Conservation (phyloP, 2,888 invertebrate genomes). For the Dolichopus griseipennis region DNA sequence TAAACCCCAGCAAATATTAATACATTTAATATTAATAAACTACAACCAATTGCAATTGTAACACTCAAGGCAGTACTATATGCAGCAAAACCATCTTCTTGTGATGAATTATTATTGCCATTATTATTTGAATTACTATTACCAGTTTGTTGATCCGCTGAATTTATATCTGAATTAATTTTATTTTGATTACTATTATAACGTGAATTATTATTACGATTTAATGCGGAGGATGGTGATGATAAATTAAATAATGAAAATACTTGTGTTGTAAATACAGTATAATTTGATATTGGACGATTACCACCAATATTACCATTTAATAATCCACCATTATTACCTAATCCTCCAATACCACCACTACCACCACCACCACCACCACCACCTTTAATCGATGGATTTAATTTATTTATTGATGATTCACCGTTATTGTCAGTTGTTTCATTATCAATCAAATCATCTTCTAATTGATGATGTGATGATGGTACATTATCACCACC, state of each 20-base stretch:
- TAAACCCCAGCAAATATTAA: conserved; percentile 91
- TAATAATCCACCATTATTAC: conserved; percentile 14
- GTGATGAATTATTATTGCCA: conserved; percentile 39
- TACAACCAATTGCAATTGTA: conserved; percentile 90
- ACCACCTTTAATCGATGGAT: conserved; percentile 37
- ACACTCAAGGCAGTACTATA: conserved; percentile 87
- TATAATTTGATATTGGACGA: conserved; percentile 25
- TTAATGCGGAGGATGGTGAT: conserved; percentile 39
- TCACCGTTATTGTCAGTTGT: conserved; percentile 48
- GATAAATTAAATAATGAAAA: conserved; percentile 42
- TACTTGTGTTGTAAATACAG: conserved; percentile 42
- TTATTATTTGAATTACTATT: background rate
- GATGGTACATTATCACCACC: conserved; percentile 78
- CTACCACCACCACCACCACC: conserved; percentile 21
- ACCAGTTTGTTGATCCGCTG: background rate
- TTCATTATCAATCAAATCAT: conserved; percentile 50
- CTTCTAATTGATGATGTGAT: conserved; percentile 74
- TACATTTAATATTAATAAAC: conserved; percentile 81
- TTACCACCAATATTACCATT: conserved; percentile 8
- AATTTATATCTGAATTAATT: conserved; percentile 34
- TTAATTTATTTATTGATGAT: conserved; percentile 46
- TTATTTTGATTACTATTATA: conserved; percentile 31
- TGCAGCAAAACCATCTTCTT: conserved; percentile 82
- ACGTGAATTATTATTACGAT: conserved; percentile 33
- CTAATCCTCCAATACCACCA: conserved; percentile 31